Evolutionary conservation across 2,113 vertebrate genomes (phyloP).

Genomic region (Dolichotis patagonum): DNA sequence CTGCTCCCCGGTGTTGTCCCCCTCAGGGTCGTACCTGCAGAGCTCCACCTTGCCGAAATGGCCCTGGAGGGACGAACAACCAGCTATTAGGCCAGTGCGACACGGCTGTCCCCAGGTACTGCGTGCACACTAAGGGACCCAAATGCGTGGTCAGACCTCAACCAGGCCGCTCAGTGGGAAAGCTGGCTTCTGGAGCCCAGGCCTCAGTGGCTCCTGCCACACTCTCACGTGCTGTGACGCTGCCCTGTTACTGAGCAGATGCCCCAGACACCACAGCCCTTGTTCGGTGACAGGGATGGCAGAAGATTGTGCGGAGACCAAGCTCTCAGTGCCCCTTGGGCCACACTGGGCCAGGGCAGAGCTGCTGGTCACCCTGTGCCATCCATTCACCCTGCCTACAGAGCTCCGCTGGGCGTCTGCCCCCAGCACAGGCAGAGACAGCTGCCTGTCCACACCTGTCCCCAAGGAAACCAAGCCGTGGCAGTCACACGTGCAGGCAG

Average conservation of each 20-base stretch:
- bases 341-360: background rate
- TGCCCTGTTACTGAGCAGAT: too few species aligned
- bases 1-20: constrained; percentile 95
- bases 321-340: background rate
- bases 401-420: background rate
- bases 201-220: too few species aligned
- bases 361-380: background rate
- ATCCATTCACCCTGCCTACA: background rate
- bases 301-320: background rate
- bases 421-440: background rate
- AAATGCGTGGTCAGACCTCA: background rate
- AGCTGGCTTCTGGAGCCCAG: background rate
- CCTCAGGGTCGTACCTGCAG: constrained; percentile 96
- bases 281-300: background rate
- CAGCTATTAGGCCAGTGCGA: background rate
- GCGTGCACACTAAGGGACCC: background rate
- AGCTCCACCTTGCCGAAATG: constrained; percentile 98
- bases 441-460: background rate
- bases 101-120: background rate
- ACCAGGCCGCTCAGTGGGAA: background rate
- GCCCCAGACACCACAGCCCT: rapidly evolving
- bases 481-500: background rate
- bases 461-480: background rate
- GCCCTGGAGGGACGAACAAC: constrained; percentile 85
- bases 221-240: too few species aligned